Base-by-base conservation (phyloP, 2,113 vertebrate genomes). In the Rhodinocichla rosea region DNA sequence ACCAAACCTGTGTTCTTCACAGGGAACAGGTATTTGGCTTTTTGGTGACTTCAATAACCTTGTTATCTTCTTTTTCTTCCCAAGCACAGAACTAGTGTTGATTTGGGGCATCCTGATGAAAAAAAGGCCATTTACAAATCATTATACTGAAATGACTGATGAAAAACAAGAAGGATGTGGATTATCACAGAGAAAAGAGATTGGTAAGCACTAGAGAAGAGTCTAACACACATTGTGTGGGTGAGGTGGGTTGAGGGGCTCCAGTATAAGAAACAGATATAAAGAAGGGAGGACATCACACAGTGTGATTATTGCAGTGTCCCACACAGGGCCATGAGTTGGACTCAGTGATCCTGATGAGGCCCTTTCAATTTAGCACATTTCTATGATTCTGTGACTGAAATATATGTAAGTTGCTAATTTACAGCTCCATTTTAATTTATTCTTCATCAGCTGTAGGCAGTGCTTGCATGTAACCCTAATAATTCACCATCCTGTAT, bases 251-350 rank as follows among this genome's bases (percentile, higher is more conserved):
- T 15, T 74, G 33, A 62, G 6, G 14, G 23, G 37, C 14, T 68
- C 19, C 21, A 75, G 14, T 14, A 18, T 56, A 91, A 87, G 6
- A 47, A 78, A 60, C 0, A 68, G 15, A 5, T 10, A 33, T 47
- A 76, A 49, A 44, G 35, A 74, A 67, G 23, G 68, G 23, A 89
- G 27, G 12, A 33, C 44, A 67, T 27, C 37, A 44, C 32, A 32
- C 3, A 0, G 17, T 18, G 71, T 37, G 26, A 32, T 22, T 8
- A 30, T 76, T 0, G 0, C 11, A 39, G 4, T 49, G 60, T 47
- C 59, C 50, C 30, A 9, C 37, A 68, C 0, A 37, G 21, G 37
- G 18, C 37, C 63, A 60, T 6, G 33, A 86, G 37, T 1, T 27
- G 37, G 37, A 64, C 49, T 33, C 2, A 0, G 18, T 33, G 32